Evolutionary conservation across 2,113 vertebrate genomes (phyloP).

Genomic region (Sapayoa aenigma): DNA sequence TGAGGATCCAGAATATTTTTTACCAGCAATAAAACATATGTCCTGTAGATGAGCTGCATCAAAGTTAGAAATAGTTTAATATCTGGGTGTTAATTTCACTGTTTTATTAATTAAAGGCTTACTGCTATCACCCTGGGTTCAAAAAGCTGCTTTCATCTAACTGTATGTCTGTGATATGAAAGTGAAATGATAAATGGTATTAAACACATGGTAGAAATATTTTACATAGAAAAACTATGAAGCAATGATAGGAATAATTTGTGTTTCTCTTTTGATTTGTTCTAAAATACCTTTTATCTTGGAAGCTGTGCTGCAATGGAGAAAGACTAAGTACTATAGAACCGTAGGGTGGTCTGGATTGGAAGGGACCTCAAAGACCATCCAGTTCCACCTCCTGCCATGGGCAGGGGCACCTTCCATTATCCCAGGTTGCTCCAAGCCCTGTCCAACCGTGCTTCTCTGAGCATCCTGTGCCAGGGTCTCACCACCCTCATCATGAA

Average conservation of each 20-base stretch:
- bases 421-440: neutral
- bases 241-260: neutral
- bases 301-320: neutral
- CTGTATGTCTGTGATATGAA: neutral
- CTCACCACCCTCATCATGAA: neutral
- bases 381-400: neutral
- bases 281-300: neutral
- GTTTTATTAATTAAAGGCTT: conserved; percentile 9
- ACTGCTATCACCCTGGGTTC: neutral
- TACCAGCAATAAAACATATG: neutral
- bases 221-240: neutral
- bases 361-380: neutral
- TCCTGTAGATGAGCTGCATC: neutral
- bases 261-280: neutral
- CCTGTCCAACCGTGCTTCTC: neutral
- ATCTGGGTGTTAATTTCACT: neutral
- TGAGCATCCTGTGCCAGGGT: neutral
- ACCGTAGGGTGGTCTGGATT: neutral
- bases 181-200: neutral
- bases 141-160: conserved; percentile 10
- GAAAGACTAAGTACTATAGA: neutral
- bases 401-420: neutral
- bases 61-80: neutral
- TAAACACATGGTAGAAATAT: neutral
- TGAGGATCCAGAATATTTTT: neutral